phyloP scores from a whole-genome alignment of 53 echinoderm and acorn worm genomes.

The Patiria pectinifera region DNA sequence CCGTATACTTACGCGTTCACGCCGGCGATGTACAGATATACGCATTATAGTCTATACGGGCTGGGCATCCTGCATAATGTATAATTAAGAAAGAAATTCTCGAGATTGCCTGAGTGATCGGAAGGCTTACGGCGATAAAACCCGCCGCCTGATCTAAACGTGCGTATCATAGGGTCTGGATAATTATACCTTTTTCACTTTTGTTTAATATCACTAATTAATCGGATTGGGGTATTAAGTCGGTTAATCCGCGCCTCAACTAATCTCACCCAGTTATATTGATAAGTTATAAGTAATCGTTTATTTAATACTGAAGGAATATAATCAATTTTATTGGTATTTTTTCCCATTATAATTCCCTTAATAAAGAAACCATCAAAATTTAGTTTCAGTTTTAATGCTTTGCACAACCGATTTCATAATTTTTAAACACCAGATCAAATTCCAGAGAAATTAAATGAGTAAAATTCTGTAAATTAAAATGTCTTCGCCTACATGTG shows the following conservation, averaged over 20 bases:
- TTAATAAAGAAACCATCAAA: too few species aligned
- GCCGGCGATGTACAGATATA: background rate
- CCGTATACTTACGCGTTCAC: background rate
- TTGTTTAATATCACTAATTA: slow-evolving; percentile 19
- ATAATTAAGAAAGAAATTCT: background rate
- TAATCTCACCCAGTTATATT: background rate
- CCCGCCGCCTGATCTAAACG: background rate
- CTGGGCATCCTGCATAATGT: background rate
- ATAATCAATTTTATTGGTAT: background rate
- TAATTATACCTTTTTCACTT: background rate
- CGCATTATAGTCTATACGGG: background rate
- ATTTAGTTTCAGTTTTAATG: too few species aligned
- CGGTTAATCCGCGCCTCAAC: background rate
- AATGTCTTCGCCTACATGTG: too few species aligned
- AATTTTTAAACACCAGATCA: too few species aligned
- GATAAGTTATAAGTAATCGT: background rate
- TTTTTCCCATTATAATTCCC: too few species aligned
- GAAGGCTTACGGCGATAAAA: background rate
- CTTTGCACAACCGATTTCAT: too few species aligned
- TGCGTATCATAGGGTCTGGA: background rate
- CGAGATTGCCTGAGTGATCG: background rate
- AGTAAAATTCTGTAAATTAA: too few species aligned
- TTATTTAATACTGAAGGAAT: background rate
- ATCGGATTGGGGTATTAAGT: background rate
- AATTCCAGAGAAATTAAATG: too few species aligned